Percentiles rank a stretch among this genome's conserved stretches.
phyloP scores from a whole-genome alignment of 2,888 invertebrate species.

The Cantharis rufa region DNA sequence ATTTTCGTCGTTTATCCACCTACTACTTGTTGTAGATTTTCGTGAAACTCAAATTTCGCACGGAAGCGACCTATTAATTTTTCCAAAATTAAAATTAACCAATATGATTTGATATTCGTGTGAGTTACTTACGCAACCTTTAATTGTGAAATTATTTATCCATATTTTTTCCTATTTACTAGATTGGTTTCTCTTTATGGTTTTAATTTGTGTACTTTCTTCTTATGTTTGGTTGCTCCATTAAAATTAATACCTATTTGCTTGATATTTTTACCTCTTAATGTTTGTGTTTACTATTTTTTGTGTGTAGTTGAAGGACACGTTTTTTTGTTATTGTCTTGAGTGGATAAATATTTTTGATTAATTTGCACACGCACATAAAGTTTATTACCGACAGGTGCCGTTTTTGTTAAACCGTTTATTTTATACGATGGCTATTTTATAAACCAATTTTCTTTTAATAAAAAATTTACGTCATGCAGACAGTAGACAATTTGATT shows the following conservation, averaged over 20 bases:
- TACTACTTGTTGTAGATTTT: neutral
- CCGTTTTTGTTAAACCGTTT: neutral
- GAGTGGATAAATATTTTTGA: neutral
- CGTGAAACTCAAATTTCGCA: neutral
- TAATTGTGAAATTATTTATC: neutral
- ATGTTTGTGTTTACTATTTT: neutral
- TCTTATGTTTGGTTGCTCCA: neutral
- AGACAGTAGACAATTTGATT: neutral
- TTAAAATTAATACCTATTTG: neutral
- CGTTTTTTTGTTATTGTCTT: neutral
- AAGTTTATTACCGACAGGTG: neutral
- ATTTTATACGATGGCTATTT: neutral
- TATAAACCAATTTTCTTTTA: neutral
- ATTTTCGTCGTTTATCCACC: neutral
- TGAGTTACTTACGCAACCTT: neutral
- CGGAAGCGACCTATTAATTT: neutral
- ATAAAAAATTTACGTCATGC: neutral
- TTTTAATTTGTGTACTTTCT: neutral
- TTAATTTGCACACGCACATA: neutral
- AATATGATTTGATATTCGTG: neutral
- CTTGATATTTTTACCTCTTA: neutral
- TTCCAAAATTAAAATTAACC: neutral
- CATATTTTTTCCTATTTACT: neutral
- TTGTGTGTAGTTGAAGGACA: neutral
- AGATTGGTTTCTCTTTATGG: neutral